Base-by-base conservation (phyloP, 2,113 vertebrate genomes). In the Channa argus region DNA sequence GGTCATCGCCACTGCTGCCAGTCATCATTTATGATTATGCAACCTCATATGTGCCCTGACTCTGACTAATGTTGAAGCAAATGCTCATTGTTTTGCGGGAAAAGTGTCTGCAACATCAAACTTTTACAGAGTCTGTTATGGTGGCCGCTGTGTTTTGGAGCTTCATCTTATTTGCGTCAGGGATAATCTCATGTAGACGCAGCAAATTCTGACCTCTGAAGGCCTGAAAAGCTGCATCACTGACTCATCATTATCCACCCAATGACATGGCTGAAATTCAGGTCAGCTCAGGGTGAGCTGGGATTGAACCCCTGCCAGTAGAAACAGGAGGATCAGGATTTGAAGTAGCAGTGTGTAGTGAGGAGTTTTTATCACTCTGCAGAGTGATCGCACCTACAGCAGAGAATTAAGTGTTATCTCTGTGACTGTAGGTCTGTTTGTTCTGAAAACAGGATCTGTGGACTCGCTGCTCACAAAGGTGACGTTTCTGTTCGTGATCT, bases 381-480 rank as follows among this genome's bases (percentile, higher is more conserved):
- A 15, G 50, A 41, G 73, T 3, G 73, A 73, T 70, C 78, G 36
- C 72, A 46, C 41, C 60, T 67, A 39, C 45, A 34, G 65, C 2
- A 59, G 68, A 54, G 80, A 80, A 74, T 24, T 24, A 80, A 36
- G 56, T 55, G 56, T 70, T 45, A 67, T 87, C 60, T 63, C 34
- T 66, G 71, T 46, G 63, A 60, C 69, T 53, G 58, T 43, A 53
- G 67, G 43, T 12, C 72, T 86, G 87, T 90, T 90, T 89, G 55
- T 75, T 88, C 77, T 85, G 46, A 85, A 77, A 89, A 85, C 89
- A 87, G 78, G 71, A 84, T 76, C 52, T 71, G 56, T 47, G 56
- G 53, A 66, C 51, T 84, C 33, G 8, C 39, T 10, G 53, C 43
- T 71, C 24, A n/a, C 34, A 5, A 4, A 50, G 45, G 63, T 53